Base-by-base conservation (phyloP, 1,140 invertebrate genomes). In the Drosophila setifemur region DNA sequence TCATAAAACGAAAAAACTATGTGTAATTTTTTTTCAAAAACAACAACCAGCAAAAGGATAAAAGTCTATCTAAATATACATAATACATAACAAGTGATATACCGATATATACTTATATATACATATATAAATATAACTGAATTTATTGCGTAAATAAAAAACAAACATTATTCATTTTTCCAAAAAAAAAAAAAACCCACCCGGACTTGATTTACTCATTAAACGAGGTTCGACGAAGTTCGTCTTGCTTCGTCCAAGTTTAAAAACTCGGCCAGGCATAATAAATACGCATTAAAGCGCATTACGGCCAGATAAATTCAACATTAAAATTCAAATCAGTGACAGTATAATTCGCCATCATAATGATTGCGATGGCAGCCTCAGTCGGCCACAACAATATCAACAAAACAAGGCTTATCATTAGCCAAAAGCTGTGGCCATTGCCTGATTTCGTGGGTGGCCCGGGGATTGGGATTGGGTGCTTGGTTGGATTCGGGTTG, bases 351-450 rank as follows among this genome's bases (percentile, higher is more conserved):
- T 73, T 35, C 28, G 49, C 57, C 70, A 69, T 70, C 64, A 74
- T 74, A 78, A 83, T 85, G 63, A 78, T 78, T 83, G 85, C 70
- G n/a, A 71, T 85, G 78, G 69, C 78, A 49, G 44, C 23, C 52
- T 35, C 70, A 50, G 29, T 28, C 37, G 5, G 21, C 23, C 48
- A 26, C 31, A 55, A 21, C 52, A 61, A 54, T 35, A 58, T 47
- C 67, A 66, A 64, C 57, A 52, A 74, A 85, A 85, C 78, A 85
- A 83, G 74, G 79, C 74, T 83, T 85, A 85, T 85, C 79, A 83
- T 83, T 85, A 83, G 78, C 53, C 69, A 48, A 70, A 68, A 67
- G 58, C 58, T n/a, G n/a, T n/a, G 70, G 47, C 70, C 79, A 61
- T 73, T 74, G 71, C 54, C 44, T 85, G 79, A 83, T 83, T 85